phyloP scores from a whole-genome alignment of 2,888 invertebrate genomes.

The Boloria selene region DNA sequence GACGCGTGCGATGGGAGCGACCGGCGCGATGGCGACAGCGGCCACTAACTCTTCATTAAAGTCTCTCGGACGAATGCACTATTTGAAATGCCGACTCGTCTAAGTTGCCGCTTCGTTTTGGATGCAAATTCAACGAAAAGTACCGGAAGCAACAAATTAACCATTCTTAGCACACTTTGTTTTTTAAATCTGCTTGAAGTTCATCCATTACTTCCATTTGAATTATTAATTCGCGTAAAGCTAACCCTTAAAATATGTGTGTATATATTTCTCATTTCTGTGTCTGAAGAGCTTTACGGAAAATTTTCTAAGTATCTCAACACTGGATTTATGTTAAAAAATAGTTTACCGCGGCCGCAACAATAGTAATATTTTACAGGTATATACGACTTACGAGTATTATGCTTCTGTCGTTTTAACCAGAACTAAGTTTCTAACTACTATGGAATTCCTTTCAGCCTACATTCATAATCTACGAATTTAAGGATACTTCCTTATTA shows the following conservation, averaged over 20 bases:
- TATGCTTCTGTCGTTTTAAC: neutral
- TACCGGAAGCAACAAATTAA: conserved; percentile 10
- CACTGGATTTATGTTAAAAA: too few species aligned
- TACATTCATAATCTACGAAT: conserved; percentile 22
- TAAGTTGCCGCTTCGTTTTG: conserved; percentile 17
- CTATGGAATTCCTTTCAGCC: conserved; percentile 2
- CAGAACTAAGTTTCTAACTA: neutral
- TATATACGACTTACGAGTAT: neutral
- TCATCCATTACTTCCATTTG: neutral
- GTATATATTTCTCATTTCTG: too few species aligned
- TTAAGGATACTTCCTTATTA: conserved; percentile 37
- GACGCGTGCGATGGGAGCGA: conserved; percentile 48
- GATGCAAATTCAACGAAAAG: conserved; percentile 7
- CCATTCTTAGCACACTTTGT: neutral
- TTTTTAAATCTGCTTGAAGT: conserved; percentile 17
- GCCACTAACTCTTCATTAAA: conserved; percentile 31
- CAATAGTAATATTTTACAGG: too few species aligned
- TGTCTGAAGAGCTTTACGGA: too few species aligned
- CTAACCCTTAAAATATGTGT: too few species aligned
- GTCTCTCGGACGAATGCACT: conserved; percentile 28
- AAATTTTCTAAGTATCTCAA: too few species aligned
- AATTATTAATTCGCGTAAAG: neutral
- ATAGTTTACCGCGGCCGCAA: too few species aligned
- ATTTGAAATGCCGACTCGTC: conserved; percentile 21
- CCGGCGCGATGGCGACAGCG: conserved; percentile 14